A percentile compares a stretch with the other conserved stretches of the same genome.
Conservation (phyloP, 1,140 invertebrate species). For the Aphaenogaster rudis region DNA sequence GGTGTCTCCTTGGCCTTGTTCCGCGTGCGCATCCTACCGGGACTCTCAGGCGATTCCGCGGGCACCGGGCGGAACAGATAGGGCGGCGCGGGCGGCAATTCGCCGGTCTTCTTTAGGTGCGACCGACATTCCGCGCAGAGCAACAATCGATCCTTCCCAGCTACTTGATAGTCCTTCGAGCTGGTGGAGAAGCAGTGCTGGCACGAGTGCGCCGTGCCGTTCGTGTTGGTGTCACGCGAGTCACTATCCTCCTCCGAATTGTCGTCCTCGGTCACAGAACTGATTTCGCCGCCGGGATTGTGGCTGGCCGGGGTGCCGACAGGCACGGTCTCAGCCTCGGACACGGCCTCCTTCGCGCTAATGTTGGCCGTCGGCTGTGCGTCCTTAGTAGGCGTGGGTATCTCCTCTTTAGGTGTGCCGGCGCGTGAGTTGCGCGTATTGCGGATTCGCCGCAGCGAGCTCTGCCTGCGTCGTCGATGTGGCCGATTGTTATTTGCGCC, state of each 20-base stretch:
- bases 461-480: conserved; percentile 95
- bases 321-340: conserved; percentile 80
- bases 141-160: conserved; percentile 92
- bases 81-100: conserved; percentile 90
- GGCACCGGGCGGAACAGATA: conserved; percentile 92
- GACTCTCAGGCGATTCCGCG: conserved; percentile 92
- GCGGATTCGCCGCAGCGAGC: conserved; percentile 95
- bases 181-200: conserved; percentile 90
- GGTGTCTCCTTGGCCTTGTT: conserved; percentile 93
- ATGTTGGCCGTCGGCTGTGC: conserved; percentile 84
- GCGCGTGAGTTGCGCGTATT: conserved; percentile 92
- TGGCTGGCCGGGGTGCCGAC: conserved; percentile 81
- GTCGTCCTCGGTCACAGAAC: conserved; percentile 97
- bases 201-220: conserved; percentile 85
- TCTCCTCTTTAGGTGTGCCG: conserved; percentile 89
- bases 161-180: conserved; percentile 84
- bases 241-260: conserved; percentile 97
- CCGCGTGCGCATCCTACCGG: conserved; percentile 95
- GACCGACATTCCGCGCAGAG: conserved; percentile 94
- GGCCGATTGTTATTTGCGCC: conserved; percentile 97
- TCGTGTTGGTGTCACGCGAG: conserved; percentile 91
- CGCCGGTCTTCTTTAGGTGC: conserved; percentile 94
- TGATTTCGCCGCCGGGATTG: conserved; percentile 90
- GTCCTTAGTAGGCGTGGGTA: conserved; percentile 86
- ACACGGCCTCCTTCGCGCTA: conserved; percentile 81